Evolutionary conservation across 2,888 invertebrate species (phyloP), one percentile per base, ranked within the genome.

Genomic region (Nemapogon koenigi): DNA sequence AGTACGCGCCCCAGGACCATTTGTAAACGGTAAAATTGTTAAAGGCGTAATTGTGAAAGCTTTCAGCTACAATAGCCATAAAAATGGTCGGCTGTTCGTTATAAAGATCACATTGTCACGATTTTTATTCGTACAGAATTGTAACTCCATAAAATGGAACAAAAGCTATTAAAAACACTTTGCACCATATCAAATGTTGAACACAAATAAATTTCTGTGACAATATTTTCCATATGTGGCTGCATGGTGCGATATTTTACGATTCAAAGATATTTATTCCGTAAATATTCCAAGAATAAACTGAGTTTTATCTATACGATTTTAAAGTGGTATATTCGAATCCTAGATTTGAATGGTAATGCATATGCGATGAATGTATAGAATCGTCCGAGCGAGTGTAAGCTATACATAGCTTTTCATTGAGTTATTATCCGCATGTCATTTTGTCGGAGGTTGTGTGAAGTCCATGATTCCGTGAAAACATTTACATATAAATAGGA

Each of bases 1-100:
- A 66, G 59, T 58, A 55, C 58, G 13, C 30, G 67, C 66, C 73
- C 51, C 60, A 48, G 70, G 68, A 62, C 57, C 62, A 67, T 68
- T 69, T 63, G 62, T 64, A 57, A 63, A 59, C 59, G 55, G 55
- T 51, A 56, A 57, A 64, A 63, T 58, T 60, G 33, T 33, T 14
- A 19, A 33, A 33, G 18, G 19, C 14, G 13, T 33, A 19, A 33
- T 33, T 31, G 59, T 61, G 57, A 66, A 66, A 68, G 69, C 70
- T 71, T 61, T 71, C 57, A 49, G 57, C 61, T 62, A 41, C 39
- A 41, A 62, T 59, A 16, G 18, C 28, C 29, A 38, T 38, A 70
- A 68, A 67, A 63, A 61, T 39, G 39, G 53, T 50, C 47, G 44
- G 47, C 48, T 45, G 49, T 53, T 52, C 53, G 61, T 62, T 56